Evolutionary conservation across 1,140 invertebrate species (phyloP), one percentile per base, ranked within the genome.

Genomic region (Magallana angulata): DNA sequence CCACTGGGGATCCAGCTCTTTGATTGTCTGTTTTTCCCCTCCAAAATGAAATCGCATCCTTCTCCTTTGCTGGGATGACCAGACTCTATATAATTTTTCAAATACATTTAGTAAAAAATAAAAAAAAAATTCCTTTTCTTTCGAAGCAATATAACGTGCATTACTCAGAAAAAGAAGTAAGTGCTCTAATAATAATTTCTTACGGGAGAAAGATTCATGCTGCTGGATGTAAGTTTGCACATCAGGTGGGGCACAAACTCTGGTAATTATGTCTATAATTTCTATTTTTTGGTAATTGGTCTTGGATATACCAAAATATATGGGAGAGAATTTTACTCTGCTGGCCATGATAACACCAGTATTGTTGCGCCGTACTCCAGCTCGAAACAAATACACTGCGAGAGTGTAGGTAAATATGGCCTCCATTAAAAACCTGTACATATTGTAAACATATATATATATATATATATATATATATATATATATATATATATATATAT

Each of bases 211-310:
- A 18, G 60, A 64, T 18, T 83, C 82, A 57, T 83, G 82, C n/a
- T 83, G 14, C 9, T 83, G 57, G 24, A 83, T 83, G 57, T 57
- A 83, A n/a, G 12, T 7, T 4, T 11, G 24, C n/a, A 83, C 57
- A 7, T 83, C 82, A 9, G 56, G 36, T 59, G 82, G 82, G 18
- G 82, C 56, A 36, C 82, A 59, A 11, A 83, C 30, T 56, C 82
- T 57, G 57, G 58, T 83, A 7, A 83, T 58, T 12, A 83, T n/a
- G 59, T 58, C 82, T 30, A 83, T 8, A 24, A 83, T 14, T 60
- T 59, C 18, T 11, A 83, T 58, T 59, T 57, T 16, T 18, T 59
- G 59, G 18, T 83, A 71, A 18, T 71, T 71, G 0, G 64, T 71
- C 30, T 71, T 71, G 8, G 64, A 71, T 9, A 71, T 9, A 24